Percentiles rank a stretch among this genome's conserved stretches.
These are phyloP conservation scores for Polietes domitor DNA, from an alignment of 2,888 invertebrate genomes.

Conservation along the genomic window DNA sequence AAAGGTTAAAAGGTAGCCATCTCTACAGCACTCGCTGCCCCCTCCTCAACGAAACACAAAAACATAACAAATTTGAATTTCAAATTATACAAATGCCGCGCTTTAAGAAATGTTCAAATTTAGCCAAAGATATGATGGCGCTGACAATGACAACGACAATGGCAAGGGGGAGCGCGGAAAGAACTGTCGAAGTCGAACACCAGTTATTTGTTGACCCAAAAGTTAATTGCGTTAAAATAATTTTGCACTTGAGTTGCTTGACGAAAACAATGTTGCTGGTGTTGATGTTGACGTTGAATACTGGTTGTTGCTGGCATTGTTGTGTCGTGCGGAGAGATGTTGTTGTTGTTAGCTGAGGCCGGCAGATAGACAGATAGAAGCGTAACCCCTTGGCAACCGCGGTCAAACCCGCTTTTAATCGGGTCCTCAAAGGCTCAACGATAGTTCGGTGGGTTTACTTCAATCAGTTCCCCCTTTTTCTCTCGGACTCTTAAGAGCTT, in stretches of 20 bases:
- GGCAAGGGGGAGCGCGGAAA: neutral
- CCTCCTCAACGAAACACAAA: neutral
- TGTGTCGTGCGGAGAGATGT: too few relatives aligned
- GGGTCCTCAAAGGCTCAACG: too few relatives aligned
- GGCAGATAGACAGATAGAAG: too few relatives aligned
- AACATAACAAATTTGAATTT: neutral
- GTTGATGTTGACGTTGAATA: neutral
- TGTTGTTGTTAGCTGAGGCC: too few relatives aligned
- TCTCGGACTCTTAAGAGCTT: too few relatives aligned
- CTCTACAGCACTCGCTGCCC: neutral
- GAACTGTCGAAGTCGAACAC: neutral
- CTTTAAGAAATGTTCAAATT: neutral
- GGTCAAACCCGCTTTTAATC: too few relatives aligned
- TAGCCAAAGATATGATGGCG: neutral
- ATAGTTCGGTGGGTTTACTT: too few relatives aligned
- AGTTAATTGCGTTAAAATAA: slow-evolving; percentile 49
- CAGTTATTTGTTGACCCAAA: slow-evolving; percentile 35
- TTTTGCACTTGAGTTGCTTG: slow-evolving; percentile 57
- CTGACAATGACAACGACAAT: too few relatives aligned
- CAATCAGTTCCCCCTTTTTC: too few relatives aligned
- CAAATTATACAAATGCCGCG: neutral
- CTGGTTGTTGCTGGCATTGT: neutral
- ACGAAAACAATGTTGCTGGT: neutral
- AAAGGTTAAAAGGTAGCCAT: slow-evolving; percentile 10
- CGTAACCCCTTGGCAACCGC: too few relatives aligned